Percentiles rank a stretch among this genome's conserved stretches.
phyloP scores from a whole-genome alignment of 2,113 vertebrate genomes.

The Martes martes region DNA sequence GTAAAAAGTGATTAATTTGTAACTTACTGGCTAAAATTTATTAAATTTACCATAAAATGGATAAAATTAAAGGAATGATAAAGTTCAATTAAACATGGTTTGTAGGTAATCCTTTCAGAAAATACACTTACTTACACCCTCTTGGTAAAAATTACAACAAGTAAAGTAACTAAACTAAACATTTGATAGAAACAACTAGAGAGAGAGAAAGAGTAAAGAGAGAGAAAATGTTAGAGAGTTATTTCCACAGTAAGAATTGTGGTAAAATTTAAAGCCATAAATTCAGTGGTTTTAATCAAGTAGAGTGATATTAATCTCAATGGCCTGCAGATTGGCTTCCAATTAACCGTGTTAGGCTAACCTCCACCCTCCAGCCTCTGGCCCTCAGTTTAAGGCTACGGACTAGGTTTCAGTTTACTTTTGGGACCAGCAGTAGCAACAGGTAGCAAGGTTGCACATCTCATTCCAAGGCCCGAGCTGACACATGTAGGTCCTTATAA shows the following conservation, averaged over 20 bases:
- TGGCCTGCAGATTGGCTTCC: background rate
- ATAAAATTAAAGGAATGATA: background rate
- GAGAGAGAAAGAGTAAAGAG: fast-evolving
- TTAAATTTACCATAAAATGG: background rate
- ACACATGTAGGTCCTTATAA: background rate
- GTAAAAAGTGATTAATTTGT: background rate
- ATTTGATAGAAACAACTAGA: background rate
- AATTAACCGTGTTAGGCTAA: background rate
- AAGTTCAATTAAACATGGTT: background rate
- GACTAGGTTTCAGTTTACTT: background rate
- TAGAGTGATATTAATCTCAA: background rate
- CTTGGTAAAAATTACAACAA: background rate
- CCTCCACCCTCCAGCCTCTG: background rate
- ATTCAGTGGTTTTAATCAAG: background rate
- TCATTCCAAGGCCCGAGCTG: background rate
- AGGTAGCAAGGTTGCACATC: background rate
- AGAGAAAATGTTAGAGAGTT: background rate
- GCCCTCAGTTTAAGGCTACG: background rate
- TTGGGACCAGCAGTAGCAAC: background rate
- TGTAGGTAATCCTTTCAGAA: background rate
- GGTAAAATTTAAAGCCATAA: background rate
- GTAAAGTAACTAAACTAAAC: background rate
- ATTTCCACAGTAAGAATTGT: background rate
- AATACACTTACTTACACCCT: background rate
- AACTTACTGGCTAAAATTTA: background rate